Evolutionary conservation across 2,113 vertebrate species (phyloP).

Genomic region (Struthidea cinerea): DNA sequence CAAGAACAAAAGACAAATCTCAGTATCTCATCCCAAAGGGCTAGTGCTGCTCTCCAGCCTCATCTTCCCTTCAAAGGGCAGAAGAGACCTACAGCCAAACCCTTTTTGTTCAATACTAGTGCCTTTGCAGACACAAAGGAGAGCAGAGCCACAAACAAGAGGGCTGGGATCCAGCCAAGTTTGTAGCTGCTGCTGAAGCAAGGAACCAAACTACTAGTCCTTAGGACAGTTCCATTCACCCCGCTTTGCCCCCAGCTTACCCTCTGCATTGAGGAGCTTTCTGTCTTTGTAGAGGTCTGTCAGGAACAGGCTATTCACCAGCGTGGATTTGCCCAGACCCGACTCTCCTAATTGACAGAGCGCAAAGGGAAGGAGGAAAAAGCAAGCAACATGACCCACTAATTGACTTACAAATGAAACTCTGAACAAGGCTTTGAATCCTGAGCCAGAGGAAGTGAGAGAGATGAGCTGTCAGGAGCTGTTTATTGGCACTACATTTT

Average conservation of each 20-base stretch:
- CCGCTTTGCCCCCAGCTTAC: slow-evolving; percentile 64
- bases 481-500: not conserved
- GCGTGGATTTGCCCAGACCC: slow-evolving; percentile 94
- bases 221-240: not conserved
- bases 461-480: not conserved
- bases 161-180: not conserved
- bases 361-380: slow-evolving; percentile 12
- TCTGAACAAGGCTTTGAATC: not conserved
- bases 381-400: slow-evolving; percentile 17
- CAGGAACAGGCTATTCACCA: slow-evolving; percentile 97
- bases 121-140: not conserved
- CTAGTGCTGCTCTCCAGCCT: not conserved
- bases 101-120: not conserved
- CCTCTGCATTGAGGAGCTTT: slow-evolving; percentile 95
- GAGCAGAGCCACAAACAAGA: not conserved
- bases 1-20: not conserved
- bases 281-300: slow-evolving; percentile 98
- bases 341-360: slow-evolving; percentile 84
- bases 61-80: not conserved
- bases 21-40: not conserved
- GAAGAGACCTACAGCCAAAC: not conserved
- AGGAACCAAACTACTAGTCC: not conserved
- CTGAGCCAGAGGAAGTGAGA: not conserved
- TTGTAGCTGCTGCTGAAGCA: not conserved
- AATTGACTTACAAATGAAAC: slow-evolving; percentile 39